phyloP scores from a whole-genome alignment of 2,797 vertebrate species.

The Hafferia zeledoni region DNA sequence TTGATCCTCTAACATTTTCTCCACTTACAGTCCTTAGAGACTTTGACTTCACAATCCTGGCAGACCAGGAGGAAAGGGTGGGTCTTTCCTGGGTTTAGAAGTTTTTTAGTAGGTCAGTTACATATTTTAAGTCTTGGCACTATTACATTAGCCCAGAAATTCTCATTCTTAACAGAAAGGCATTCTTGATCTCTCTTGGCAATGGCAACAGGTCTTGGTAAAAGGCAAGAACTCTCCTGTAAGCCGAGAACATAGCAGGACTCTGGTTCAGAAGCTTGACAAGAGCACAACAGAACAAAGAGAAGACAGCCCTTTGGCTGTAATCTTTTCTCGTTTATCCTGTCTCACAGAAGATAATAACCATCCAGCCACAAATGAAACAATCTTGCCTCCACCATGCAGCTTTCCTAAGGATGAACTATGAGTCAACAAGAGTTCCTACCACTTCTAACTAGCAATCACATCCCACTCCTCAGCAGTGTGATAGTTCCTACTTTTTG shows the following conservation, averaged over 20 bases:
- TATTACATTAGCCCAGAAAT: not conserved
- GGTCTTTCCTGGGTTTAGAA: not conserved
- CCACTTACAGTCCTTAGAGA: not conserved
- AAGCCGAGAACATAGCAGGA: not conserved
- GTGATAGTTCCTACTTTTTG: not conserved
- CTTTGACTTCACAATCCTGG: not conserved
- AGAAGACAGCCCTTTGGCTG: not conserved
- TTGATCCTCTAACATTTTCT: not conserved
- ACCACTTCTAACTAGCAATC: not conserved
- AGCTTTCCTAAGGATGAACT: not conserved
- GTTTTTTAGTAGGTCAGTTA: not conserved
- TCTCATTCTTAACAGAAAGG: not conserved
- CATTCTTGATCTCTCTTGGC: not conserved
- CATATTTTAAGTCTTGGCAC: not conserved
- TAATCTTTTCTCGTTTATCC: not conserved
- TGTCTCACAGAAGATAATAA: not conserved
- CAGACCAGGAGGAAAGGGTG: not conserved
- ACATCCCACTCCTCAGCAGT: not conserved
- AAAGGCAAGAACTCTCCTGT: not conserved
- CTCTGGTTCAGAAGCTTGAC: not conserved
- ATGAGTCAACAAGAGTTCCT: not conserved
- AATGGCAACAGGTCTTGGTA: not conserved
- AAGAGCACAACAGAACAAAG: not conserved
- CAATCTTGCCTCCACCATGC: not conserved
- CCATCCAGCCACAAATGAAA: not conserved